Base-by-base conservation (phyloP, 2,888 invertebrate genomes). In the Nipponacmea schrenckii region DNA sequence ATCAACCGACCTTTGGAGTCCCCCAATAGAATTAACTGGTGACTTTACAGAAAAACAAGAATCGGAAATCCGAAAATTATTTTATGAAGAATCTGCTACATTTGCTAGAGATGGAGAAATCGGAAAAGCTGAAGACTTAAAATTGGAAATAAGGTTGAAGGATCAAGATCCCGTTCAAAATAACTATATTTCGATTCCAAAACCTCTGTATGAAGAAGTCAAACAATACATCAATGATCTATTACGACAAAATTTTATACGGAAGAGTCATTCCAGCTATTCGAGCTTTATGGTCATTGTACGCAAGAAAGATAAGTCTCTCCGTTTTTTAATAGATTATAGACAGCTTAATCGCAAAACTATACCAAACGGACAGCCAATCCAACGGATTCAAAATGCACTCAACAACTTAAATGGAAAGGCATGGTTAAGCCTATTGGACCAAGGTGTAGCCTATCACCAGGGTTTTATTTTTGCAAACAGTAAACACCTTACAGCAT, bases 151-250 rank as follows among this genome's bases (percentile, higher is more conserved):
- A 26, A 62, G 69, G 4, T 62, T 79, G 15, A 67, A 26, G 3
- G 80, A 80, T 50, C 17, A 67, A 5, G 31, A 26, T 2, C 78
- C 78, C 14, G 79, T 79, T 15, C 68, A 74, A 45, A 65, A 69
- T 3, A 45, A 68, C 7, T 80, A 79, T 50, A 65, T 26, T 8
- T 71, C 77, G 5, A 64, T 78, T 20, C 78, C 76, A 27, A 62
- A 44, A 27, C 77, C 78, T 14, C 62, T 78, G 12, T 75, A 73
- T 68, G 26, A 76, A 27, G 79, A 80, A 62, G 79, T 79, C 1
- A 79, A 80, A 63, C 73, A 76, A 44, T 80, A 77, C 56, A n/a
- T 80, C 17, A 46, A 56, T 14, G 73, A 76, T 62, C 56, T 78
- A n/a, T 12, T 77, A n/a, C 45, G 15, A 17, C 68, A 68, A 46